A percentile compares a stretch with the other conserved stretches of the same genome.
phyloP scores from a whole-genome alignment of 64 coral and sea anemone genomes.

The Pocillopora damicornis region DNA sequence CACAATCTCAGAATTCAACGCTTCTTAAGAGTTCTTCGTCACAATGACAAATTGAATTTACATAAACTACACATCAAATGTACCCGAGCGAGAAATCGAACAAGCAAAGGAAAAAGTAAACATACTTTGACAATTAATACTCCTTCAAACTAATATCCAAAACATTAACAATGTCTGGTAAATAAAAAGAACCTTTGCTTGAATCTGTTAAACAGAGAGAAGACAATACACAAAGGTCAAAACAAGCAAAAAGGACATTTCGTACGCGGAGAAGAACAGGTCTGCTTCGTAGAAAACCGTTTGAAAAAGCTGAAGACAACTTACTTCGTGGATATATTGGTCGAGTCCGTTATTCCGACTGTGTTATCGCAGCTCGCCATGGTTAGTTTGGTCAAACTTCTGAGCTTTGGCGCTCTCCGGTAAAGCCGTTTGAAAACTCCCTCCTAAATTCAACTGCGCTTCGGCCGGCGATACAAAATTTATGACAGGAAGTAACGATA shows the following conservation, averaged over 20 bases:
- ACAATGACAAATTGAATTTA: slow-evolving; percentile 10
- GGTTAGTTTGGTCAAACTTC: slow-evolving; percentile 1
- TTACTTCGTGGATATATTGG: slow-evolving; percentile 36
- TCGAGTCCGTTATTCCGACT: slow-evolving; percentile 5
- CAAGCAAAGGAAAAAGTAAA: not conserved
- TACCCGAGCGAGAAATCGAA: not conserved
- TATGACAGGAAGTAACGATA: slow-evolving; percentile 48
- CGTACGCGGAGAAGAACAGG: not conserved
- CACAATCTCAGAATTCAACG: not conserved
- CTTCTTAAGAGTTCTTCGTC: not conserved
- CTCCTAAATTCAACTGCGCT: slow-evolving; percentile 22
- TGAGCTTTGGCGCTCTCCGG: slow-evolving; percentile 10
- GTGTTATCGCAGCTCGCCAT: slow-evolving; percentile 19
- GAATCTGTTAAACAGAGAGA: not conserved
- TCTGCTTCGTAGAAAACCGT: slow-evolving; percentile 23
- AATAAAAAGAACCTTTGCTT: not conserved
- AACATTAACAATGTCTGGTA: not conserved
- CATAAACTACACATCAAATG: not conserved
- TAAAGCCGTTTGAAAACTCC: slow-evolving; percentile 30
- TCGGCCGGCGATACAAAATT: slow-evolving; percentile 17
- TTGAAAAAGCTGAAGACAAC: not conserved
- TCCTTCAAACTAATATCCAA: not conserved
- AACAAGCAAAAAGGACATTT: not conserved
- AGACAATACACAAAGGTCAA: not conserved
- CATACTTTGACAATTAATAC: not conserved